Percentiles rank a stretch among this genome's conserved stretches.
phyloP scores from a whole-genome alignment of 2,888 invertebrate genomes.

The Osmoderma eremita region DNA sequence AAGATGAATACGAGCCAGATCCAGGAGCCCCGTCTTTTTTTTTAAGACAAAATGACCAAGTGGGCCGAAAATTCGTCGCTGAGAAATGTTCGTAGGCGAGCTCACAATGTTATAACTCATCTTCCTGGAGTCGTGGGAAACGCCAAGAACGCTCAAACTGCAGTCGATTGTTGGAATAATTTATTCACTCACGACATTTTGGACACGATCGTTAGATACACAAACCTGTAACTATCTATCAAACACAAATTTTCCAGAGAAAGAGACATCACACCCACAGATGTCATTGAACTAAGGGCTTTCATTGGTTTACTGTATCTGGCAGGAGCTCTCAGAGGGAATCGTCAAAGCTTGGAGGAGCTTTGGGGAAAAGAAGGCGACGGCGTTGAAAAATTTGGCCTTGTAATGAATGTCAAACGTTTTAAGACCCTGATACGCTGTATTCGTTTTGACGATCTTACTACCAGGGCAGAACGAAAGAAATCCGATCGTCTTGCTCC shows the following conservation, averaged over 20 bases:
- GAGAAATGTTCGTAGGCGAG: slow-evolving; percentile 29
- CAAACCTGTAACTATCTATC: slow-evolving; percentile 47
- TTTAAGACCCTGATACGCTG: slow-evolving; percentile 48
- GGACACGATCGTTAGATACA: slow-evolving; percentile 48
- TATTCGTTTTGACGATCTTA: slow-evolving; percentile 49
- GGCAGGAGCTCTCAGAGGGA: slow-evolving; percentile 49
- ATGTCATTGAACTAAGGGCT: slow-evolving; percentile 49
- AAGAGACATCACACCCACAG: slow-evolving; percentile 46
- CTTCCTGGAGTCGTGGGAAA: slow-evolving; percentile 47
- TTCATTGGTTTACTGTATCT: slow-evolving; percentile 53
- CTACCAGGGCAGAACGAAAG: slow-evolving; percentile 44
- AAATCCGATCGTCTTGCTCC: slow-evolving; percentile 47
- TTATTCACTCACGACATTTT: slow-evolving; percentile 48
- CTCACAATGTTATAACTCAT: slow-evolving; percentile 46
- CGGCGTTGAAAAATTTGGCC: slow-evolving; percentile 51
- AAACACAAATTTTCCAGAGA: slow-evolving; percentile 44
- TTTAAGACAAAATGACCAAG: slow-evolving; percentile 44
- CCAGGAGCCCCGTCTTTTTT: slow-evolving; percentile 5
- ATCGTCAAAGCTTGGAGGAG: slow-evolving; percentile 49
- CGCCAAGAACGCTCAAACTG: slow-evolving; percentile 45
- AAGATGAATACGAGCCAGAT: slow-evolving; percentile 32
- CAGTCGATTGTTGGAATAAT: slow-evolving; percentile 46
- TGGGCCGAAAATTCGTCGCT: slow-evolving; percentile 42
- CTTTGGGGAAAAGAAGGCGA: slow-evolving; percentile 49
- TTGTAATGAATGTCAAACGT: slow-evolving; percentile 50